Conservation (phyloP, 2,797 vertebrate genomes). For the Pseudocheirus occidentalis region DNA sequence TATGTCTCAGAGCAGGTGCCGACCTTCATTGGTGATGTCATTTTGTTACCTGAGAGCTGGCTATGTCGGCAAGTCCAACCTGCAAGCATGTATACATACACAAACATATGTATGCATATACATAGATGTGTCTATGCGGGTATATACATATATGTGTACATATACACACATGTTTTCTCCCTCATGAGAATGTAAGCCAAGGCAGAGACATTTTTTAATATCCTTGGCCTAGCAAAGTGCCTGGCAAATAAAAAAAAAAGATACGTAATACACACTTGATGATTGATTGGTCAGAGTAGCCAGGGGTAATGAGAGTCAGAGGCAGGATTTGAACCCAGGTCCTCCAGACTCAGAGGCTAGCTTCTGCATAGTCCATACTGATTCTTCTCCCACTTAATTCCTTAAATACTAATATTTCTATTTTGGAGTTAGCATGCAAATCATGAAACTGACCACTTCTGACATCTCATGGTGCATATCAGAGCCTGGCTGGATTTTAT, state of each 20-base stretch:
- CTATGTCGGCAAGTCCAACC: background rate
- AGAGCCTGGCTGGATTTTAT: constrained; percentile 89
- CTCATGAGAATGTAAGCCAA: background rate
- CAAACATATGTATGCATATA: too few relatives aligned
- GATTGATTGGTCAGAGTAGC: background rate
- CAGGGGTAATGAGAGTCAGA: background rate
- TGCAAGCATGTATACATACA: background rate
- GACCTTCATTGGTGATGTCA: background rate
- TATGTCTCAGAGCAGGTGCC: background rate
- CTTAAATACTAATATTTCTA: constrained; percentile 6
- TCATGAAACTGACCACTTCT: constrained; percentile 83
- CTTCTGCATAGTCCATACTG: background rate
- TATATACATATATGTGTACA: background rate
- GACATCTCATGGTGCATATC: constrained; percentile 89
- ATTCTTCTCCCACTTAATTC: background rate
- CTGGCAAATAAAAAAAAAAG: background rate
- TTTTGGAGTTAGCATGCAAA: constrained; percentile 82
- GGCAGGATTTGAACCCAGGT: background rate
- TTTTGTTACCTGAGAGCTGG: background rate
- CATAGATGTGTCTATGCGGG: too few relatives aligned
- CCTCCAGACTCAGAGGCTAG: background rate
- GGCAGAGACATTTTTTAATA: background rate
- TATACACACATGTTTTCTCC: background rate
- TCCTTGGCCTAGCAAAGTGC: background rate
- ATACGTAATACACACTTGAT: background rate